Base-by-base conservation (phyloP, 2,888 invertebrate genomes). In the Epinotia nisella region DNA sequence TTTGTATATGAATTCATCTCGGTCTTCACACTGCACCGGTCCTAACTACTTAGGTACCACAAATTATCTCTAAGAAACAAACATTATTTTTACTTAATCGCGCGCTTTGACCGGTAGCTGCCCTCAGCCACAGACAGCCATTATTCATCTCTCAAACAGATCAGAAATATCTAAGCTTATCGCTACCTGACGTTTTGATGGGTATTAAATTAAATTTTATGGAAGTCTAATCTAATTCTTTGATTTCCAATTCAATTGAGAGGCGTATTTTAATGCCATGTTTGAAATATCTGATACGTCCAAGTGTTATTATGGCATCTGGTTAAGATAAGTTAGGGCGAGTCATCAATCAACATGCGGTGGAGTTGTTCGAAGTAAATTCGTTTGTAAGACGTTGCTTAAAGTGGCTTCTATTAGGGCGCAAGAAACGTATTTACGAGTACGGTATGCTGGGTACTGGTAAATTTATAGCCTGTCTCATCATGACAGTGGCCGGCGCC, bases 201-300 rank as follows among this genome's bases (percentile, higher is more conserved):
- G 81, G 79, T 79, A 76, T 83, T 78, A 80, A 81, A 82, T 82
- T 82, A 82, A 82, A 81, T 80, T 84, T 84, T 85, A 85, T 84
- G 81, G 78, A 79, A 80, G 79, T 80, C 77, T 80, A 79, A 80
- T 80, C 80, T 79, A 78, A 81, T 81, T 78, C 75, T 78, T 80
- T 79, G 69, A 76, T 78, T 78, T 78, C 51, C 29, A 35, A 62
- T 61, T 41, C 68, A 29, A 72, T 72, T 56, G n/a, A 39, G 61
- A 58, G 68, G 35, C 51, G 58, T 58, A 71, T 77, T 70, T 70
- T 59, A 70, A 64, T 70, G 67, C 53, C 74, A 45, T 60, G 39
- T 53, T 70, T 67, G 65, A 71, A 66, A 66, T 75, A 77, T 76
- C 76, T 74, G 70, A 62, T 75, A 75, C 78, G 78, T 82, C 81